These are phyloP conservation scores for Cantharis rustica DNA, from an alignment of 2,888 invertebrate genomes.

Conservation along the genomic window DNA sequence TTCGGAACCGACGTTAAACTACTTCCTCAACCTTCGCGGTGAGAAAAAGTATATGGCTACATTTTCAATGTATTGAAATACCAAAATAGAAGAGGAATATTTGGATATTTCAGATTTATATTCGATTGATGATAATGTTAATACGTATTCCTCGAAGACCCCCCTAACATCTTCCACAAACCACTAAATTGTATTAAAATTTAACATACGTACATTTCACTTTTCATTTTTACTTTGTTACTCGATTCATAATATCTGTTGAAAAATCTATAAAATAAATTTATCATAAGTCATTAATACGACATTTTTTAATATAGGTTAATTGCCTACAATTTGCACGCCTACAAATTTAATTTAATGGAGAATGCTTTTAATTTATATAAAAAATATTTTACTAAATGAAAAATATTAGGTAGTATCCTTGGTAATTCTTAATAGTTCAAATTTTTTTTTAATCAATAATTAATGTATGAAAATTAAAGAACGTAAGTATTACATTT, in stretches of 20 bases:
- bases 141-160: too few species aligned
- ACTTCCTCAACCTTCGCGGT: too few species aligned
- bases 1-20: too few species aligned
- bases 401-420: not conserved
- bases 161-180: too few species aligned
- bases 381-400: not conserved
- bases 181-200: not conserved
- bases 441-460: not conserved
- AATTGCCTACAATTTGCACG: not conserved
- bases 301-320: not conserved
- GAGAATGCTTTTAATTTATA: not conserved
- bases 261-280: not conserved
- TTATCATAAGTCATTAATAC: not conserved
- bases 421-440: not conserved
- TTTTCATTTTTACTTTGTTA: not conserved
- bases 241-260: not conserved
- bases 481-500: too few species aligned
- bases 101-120: too few species aligned
- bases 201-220: not conserved
- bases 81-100: too few species aligned
- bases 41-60: too few species aligned
- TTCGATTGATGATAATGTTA: too few species aligned
- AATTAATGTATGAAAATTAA: too few species aligned
- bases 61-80: too few species aligned
- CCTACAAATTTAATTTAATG: not conserved